Conservation (phyloP, 2,888 invertebrate genomes). For the Beris morrisii region DNA sequence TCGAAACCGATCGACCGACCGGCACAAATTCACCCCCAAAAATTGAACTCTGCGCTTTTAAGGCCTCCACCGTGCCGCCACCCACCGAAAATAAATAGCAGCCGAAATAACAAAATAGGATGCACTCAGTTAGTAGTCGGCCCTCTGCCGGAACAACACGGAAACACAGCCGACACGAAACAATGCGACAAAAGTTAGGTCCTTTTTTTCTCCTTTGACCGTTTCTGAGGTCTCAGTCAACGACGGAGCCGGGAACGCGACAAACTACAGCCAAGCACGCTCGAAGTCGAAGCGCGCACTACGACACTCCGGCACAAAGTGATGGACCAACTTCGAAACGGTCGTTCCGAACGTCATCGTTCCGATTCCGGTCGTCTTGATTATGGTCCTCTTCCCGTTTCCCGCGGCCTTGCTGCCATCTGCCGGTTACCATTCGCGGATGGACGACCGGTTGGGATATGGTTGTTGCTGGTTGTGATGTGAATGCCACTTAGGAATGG, state of each 20-base stretch:
- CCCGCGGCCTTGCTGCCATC: not conserved
- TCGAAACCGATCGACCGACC: constrained; percentile 32
- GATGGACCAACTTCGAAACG: constrained; percentile 21
- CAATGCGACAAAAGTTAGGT: not conserved
- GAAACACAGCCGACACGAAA: not conserved
- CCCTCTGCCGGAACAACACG: not conserved
- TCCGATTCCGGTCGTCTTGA: constrained; percentile 3
- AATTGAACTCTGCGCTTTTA: not conserved
- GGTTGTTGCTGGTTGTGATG: too few species aligned
- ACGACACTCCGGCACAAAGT: constrained; percentile 25
- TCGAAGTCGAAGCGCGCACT: constrained; percentile 19
- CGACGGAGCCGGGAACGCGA: constrained; percentile 2
- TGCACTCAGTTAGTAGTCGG: not conserved
- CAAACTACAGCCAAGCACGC: constrained; percentile 1
- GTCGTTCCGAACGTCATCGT: not conserved
- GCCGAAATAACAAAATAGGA: too few species aligned
- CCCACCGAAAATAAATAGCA: not conserved
- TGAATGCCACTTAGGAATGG: too few species aligned
- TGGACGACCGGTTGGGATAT: not conserved
- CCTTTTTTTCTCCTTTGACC: constrained; percentile 7
- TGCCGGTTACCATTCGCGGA: not conserved
- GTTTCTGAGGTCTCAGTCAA: not conserved
- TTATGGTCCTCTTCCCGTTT: not conserved
- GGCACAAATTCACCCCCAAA: constrained; percentile 24
- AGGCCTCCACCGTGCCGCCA: constrained; percentile 4